A percentile compares a stretch with the other conserved stretches of the same genome.
Conservation (phyloP, 2,113 vertebrate genomes). For the Melanerpes formicivorus region DNA sequence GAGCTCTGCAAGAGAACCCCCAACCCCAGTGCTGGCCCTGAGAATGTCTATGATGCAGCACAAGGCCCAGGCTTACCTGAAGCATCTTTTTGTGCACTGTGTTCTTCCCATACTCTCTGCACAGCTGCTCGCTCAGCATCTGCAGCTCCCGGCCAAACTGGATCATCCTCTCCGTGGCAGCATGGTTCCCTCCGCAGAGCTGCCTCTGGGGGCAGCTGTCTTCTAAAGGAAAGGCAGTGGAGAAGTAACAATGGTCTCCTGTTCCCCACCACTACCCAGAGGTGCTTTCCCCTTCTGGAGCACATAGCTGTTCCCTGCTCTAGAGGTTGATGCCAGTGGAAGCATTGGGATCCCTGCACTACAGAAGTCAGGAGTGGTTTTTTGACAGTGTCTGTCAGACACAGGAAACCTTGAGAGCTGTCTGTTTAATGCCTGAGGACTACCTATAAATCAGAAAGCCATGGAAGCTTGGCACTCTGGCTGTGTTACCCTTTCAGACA, state of each 20-base stretch:
- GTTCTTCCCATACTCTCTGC: slow-evolving; percentile 93
- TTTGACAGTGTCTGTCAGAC: background rate
- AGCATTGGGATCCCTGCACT: background rate
- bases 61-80: slow-evolving; percentile 75
- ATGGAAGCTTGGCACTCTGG: background rate
- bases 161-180: slow-evolving; percentile 96
- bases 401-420: background rate
- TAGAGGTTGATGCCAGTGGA: too few species aligned
- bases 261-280: background rate
- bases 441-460: background rate
- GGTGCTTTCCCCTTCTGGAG: background rate
- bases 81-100: slow-evolving; percentile 89
- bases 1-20: background rate
- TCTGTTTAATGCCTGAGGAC: background rate
- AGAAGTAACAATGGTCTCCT: background rate
- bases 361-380: background rate
- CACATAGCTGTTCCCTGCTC: background rate
- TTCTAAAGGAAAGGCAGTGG: slow-evolving; percentile 72
- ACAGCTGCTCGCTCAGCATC: slow-evolving; percentile 91
- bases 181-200: slow-evolving; percentile 94
- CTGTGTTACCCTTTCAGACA: background rate
- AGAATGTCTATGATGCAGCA: background rate
- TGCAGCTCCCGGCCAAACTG: slow-evolving; percentile 97
- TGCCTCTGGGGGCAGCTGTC: slow-evolving; percentile 87
- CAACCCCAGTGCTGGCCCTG: background rate